Percentiles rank a stretch among this genome's conserved stretches.
phyloP scores from a whole-genome alignment of 2,888 invertebrate genomes.

The Rhingia campestris region DNA sequence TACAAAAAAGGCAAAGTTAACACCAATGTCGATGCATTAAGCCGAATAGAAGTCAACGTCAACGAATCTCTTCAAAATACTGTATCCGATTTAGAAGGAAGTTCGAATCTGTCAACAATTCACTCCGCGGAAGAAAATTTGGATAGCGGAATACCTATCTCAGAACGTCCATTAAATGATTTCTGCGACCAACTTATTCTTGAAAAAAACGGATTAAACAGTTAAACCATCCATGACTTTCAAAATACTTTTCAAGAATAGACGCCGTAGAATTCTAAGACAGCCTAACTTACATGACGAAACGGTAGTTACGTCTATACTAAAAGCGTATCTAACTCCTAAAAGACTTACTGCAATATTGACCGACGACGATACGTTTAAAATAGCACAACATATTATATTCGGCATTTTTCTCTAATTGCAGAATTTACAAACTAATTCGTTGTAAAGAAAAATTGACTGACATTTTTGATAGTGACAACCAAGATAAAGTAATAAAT shows the following conservation, averaged over 20 bases:
- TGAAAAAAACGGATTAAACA: constrained; percentile 9
- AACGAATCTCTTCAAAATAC: constrained; percentile 17
- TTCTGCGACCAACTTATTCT: constrained; percentile 49
- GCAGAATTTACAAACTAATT: too few relatives aligned
- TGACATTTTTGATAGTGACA: too few relatives aligned
- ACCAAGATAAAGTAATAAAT: too few relatives aligned
- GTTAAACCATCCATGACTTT: constrained; percentile 4
- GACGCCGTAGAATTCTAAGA: constrained; percentile 6
- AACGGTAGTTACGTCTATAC: constrained; percentile 4
- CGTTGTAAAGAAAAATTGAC: too few relatives aligned
- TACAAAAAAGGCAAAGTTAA: constrained; percentile 74
- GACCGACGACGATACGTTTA: too few relatives aligned
- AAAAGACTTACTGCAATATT: constrained; percentile 33
- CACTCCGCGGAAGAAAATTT: constrained; percentile 44
- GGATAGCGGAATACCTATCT: constrained; percentile 27
- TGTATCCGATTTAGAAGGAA: background rate
- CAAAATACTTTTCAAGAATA: constrained; percentile 13
- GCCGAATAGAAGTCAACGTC: constrained; percentile 3
- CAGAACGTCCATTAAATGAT: constrained; percentile 50
- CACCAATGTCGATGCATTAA: constrained; percentile 72
- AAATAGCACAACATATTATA: too few relatives aligned
- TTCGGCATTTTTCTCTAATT: too few relatives aligned
- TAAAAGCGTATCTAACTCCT: constrained; percentile 26
- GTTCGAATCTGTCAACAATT: constrained; percentile 13
- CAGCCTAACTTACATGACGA: constrained; percentile 5